Evolutionary conservation across 2,113 vertebrate genomes (phyloP), one percentile per base, ranked within the genome.

Genomic region (Varanus salvator): DNA sequence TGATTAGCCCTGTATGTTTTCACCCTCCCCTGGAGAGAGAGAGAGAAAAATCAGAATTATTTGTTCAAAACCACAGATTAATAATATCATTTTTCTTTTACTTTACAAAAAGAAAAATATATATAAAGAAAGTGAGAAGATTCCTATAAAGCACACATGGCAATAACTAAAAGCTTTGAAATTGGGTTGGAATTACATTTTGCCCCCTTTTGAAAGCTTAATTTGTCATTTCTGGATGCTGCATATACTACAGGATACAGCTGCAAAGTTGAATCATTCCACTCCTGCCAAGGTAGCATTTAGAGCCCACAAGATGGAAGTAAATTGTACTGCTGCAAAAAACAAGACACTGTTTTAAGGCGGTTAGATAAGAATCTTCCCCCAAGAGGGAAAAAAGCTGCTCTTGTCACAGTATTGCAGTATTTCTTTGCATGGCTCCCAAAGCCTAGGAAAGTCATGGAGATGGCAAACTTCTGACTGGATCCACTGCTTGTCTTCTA

Each of bases 131-230:
- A 52, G 21, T 64, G 57, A 94, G 93, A 95, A 87, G 68, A 84
- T 29, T 48, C 86, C 83, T 88, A n/a, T 60, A 94, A 92, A 15
- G 82, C 71, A 85, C 0, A 0, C 64, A 1, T 68, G 82, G 87
- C 0, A 14, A 92, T 90, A 90, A 78, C 72, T 44, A 75, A 86
- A 88, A 0, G 2, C 90, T 88, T 29, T 0, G 0, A 25, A 83
- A 93, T 8, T 3, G 80, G 87, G 84, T 80, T 93, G 91, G 80
- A 87, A 87, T 92, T 87, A 68, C 54, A 87, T 86, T 17, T 31
- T 90, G 84, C 90, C 86, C 85, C 74, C 34, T 90, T 82, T 91
- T 92, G 92, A 95, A 87, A 95, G 92, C 94, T 94, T 91, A n/a
- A 91, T 95, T 92, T 93, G 84, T 91, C 90, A 86, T 92, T 91